These are phyloP conservation scores for Bambusicola thoracicus DNA, from an alignment of 2,113 vertebrate species.

Conservation along the genomic window DNA sequence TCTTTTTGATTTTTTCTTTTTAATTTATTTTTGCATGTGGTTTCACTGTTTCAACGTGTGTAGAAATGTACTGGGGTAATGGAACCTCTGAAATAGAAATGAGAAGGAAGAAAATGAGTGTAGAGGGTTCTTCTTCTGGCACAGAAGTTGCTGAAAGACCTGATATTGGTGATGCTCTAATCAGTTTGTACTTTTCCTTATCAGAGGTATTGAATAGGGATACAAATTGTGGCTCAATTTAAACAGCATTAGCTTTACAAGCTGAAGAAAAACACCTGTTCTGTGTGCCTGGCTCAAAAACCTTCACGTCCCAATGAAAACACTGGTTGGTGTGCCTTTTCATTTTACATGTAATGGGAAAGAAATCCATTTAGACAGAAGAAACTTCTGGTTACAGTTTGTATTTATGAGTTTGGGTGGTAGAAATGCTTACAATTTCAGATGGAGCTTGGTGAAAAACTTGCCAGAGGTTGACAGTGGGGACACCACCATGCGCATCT, in stretches of 20 bases:
- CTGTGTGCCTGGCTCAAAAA: not conserved
- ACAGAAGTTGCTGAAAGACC: not conserved
- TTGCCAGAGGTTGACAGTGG: not conserved
- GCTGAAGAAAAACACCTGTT: not conserved
- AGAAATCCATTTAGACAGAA: not conserved
- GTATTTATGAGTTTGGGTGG: not conserved
- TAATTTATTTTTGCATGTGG: accelerated
- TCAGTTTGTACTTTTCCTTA: not conserved
- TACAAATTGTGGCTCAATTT: not conserved
- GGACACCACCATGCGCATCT: accelerated
- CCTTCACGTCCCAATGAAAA: not conserved
- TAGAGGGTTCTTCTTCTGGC: not conserved
- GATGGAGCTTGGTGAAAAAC: not conserved
- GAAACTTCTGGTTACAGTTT: not conserved
- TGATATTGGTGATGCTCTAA: not conserved
- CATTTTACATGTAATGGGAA: not conserved
- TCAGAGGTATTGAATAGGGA: not conserved
- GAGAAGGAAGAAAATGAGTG: not conserved
- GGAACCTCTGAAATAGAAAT: not conserved
- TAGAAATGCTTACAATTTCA: not conserved
- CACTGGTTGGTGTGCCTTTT: not conserved
- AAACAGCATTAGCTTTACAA: not conserved
- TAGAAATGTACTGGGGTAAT: not conserved
- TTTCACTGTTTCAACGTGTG: not conserved
- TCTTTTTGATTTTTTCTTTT: not conserved